Percentiles rank a stretch among this genome's conserved stretches.
phyloP scores from a whole-genome alignment of 2,888 invertebrate species.

The Drosophila barbarae region DNA sequence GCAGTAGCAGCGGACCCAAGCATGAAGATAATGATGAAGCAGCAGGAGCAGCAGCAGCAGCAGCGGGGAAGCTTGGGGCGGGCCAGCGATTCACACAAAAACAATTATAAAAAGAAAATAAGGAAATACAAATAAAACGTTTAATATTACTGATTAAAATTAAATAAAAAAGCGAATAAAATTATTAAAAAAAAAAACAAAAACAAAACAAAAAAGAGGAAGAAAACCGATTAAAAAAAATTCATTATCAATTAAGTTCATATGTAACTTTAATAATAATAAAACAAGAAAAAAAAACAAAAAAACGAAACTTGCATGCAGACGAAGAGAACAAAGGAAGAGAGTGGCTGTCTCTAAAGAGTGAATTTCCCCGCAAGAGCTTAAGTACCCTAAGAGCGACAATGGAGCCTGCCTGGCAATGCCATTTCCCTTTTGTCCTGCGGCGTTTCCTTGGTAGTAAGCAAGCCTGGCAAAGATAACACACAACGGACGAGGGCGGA shows the following conservation, averaged over 20 bases:
- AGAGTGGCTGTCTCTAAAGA: slow-evolving; percentile 2
- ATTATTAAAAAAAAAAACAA: slow-evolving; percentile 53
- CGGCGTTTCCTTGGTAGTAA: slow-evolving; percentile 37
- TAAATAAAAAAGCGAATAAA: slow-evolving; percentile 59
- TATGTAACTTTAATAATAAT: slow-evolving; percentile 73
- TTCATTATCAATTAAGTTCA: slow-evolving; percentile 72
- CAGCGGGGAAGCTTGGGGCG: slow-evolving; percentile 49
- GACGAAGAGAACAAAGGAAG: slow-evolving; percentile 32
- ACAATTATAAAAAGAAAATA: slow-evolving; percentile 47
- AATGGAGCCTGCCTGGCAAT: slow-evolving; percentile 28
- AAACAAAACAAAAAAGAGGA: slow-evolving; percentile 29
- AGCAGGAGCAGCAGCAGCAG: slow-evolving; percentile 15
- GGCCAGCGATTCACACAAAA: slow-evolving; percentile 59
- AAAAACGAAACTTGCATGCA: slow-evolving; percentile 25
- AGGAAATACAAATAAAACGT: slow-evolving; percentile 49
- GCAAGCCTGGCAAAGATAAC: slow-evolving; percentile 52
- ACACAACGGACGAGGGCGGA: slow-evolving; percentile 35
- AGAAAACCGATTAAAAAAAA: slow-evolving; percentile 38
- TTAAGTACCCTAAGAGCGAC: slow-evolving; percentile 8
- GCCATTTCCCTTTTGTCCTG: slow-evolving; percentile 24
- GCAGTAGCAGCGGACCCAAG: slow-evolving; percentile 31
- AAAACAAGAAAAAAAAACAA: slow-evolving; percentile 56
- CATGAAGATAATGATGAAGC: slow-evolving; percentile 25
- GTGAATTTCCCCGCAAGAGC: slow-evolving; percentile 6
- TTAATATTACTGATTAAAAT: slow-evolving; percentile 74